Evolutionary conservation across 2,888 invertebrate species (phyloP).

Genomic region (Oligia latruncula): DNA sequence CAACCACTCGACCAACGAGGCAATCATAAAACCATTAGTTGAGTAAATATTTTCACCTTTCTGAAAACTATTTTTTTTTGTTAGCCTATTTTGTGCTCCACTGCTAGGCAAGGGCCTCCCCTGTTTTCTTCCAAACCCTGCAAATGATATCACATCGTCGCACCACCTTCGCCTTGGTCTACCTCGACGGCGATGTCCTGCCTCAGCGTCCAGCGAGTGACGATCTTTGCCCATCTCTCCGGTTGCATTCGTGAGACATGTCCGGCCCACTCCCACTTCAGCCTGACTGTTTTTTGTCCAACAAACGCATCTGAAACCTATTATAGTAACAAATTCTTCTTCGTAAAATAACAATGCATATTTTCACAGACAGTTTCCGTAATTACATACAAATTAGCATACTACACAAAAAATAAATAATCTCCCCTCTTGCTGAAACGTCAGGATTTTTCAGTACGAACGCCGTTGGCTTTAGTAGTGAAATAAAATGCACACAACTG

Average conservation of each 20-base stretch:
- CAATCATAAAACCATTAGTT: neutral
- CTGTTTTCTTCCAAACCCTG: too few relatives aligned
- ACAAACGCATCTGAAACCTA: too few relatives aligned
- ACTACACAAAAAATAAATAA: neutral
- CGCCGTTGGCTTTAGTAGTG: neutral
- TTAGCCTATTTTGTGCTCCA: too few relatives aligned
- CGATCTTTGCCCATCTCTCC: too few relatives aligned
- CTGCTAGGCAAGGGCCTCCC: too few relatives aligned
- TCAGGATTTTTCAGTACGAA: constrained; percentile 1
- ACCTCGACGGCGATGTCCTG: too few relatives aligned
- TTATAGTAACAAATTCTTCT: neutral
- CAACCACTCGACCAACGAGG: neutral
- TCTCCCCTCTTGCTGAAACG: neutral
- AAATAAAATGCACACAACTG: constrained; percentile 28
- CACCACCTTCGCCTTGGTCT: too few relatives aligned
- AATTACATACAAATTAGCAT: constrained; percentile 10
- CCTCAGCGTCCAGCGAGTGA: too few relatives aligned
- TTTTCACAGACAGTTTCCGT: neutral
- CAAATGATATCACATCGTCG: too few relatives aligned
- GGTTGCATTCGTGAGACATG: too few relatives aligned
- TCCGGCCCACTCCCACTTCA: too few relatives aligned
- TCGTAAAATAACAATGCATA: neutral
- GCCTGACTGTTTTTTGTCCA: too few relatives aligned
- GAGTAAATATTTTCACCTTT: neutral
- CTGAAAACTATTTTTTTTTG: neutral